A percentile compares a stretch with the other conserved stretches of the same genome.
Evolutionary conservation across 2,888 invertebrate species (phyloP).

Genomic region (Clivina fossor): DNA sequence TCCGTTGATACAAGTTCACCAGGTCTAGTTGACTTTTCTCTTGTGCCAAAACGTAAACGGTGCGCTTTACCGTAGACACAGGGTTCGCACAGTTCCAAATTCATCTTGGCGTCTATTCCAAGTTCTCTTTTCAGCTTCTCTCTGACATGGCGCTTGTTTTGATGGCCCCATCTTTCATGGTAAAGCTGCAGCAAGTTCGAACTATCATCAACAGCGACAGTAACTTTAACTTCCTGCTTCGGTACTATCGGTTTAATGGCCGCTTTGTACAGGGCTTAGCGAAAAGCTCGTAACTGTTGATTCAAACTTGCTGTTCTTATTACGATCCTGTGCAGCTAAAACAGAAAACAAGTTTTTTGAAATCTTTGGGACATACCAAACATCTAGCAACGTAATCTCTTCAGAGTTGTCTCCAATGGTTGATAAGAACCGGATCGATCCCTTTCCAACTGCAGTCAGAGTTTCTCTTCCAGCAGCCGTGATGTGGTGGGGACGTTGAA

Average conservation of each 20-base stretch:
- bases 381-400: conserved; percentile 13
- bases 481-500: conserved; percentile 12
- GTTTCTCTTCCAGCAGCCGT: conserved; percentile 19
- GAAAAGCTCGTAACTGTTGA: too few species aligned
- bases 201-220: too few species aligned
- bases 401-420: neutral
- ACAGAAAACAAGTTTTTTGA: conserved; percentile 22
- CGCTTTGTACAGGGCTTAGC: too few species aligned
- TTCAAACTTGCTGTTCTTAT: conserved; percentile 16
- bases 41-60: conserved; percentile 42
- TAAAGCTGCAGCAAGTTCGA: conserved; percentile 44
- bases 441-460: conserved; percentile 6
- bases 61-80: conserved; percentile 44
- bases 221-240: too few species aligned
- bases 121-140: conserved; percentile 41
- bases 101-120: conserved; percentile 40
- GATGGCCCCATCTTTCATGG: conserved; percentile 47
- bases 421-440: conserved; percentile 9
- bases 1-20: conserved; percentile 43
- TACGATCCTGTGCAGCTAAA: conserved; percentile 23
- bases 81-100: conserved; percentile 42
- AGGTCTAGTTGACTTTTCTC: conserved; percentile 37
- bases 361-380: conserved; percentile 22
- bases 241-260: too few species aligned
- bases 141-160: conserved; percentile 45